phyloP scores from a whole-genome alignment of 2,888 invertebrate genomes.

The Caenorhabditis panamensis region DNA sequence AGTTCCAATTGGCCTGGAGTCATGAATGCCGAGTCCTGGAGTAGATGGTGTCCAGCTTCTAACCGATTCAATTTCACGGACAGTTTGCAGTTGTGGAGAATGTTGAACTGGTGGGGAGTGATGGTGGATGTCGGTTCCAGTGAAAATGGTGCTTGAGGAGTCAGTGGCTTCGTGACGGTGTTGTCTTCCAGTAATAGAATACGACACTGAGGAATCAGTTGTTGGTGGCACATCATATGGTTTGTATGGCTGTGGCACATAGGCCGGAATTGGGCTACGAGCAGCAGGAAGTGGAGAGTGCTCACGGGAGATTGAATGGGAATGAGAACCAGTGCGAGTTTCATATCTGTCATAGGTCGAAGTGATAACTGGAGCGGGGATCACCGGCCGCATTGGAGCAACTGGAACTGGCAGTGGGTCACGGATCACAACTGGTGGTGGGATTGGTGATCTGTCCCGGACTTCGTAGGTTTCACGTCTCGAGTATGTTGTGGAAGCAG shows the following conservation, averaged over 20 bases:
- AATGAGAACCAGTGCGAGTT: background rate
- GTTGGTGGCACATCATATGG: background rate
- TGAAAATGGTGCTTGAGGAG: background rate
- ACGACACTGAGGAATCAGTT: background rate
- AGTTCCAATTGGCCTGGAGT: background rate
- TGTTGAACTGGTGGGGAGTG: slow-evolving; percentile 2
- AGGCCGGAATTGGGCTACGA: background rate
- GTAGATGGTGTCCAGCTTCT: background rate
- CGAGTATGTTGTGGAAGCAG: slow-evolving; percentile 2
- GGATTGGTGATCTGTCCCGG: background rate
- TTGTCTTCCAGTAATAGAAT: background rate
- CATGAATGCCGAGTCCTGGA: background rate
- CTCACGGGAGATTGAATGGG: background rate
- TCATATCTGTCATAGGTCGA: background rate
- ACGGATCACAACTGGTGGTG: background rate
- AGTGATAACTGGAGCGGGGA: background rate
- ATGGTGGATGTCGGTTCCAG: slow-evolving; percentile 2
- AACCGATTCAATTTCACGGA: background rate
- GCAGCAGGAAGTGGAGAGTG: background rate
- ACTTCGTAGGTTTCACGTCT: background rate
- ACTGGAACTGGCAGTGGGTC: slow-evolving; percentile 8
- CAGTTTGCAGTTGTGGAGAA: background rate
- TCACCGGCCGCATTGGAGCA: background rate
- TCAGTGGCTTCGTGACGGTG: background rate
- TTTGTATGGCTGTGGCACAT: slow-evolving; percentile 1